Evolutionary conservation across 2,888 invertebrate genomes (phyloP).

Genomic region (Acrocyrtus sp.): DNA sequence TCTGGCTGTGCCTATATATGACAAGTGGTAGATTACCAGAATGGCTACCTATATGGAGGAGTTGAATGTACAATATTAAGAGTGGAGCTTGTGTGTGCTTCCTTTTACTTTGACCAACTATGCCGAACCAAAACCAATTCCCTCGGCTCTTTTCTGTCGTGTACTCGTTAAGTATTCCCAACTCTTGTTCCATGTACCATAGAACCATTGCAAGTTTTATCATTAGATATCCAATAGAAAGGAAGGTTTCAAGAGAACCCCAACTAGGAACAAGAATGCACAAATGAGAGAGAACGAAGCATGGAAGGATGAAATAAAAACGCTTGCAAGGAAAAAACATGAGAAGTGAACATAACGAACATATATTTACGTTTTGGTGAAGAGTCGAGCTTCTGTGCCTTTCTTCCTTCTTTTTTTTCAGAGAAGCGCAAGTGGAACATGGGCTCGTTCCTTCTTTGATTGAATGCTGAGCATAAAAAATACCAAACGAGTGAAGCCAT

Average conservation of each 20-base stretch:
- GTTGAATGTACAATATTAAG: neutral
- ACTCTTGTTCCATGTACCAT: too few species aligned
- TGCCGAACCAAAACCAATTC: too few species aligned
- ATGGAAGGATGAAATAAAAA: constrained; percentile 27
- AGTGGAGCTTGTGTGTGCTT: too few species aligned
- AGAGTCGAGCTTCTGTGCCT: constrained; percentile 19
- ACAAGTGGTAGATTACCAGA: too few species aligned
- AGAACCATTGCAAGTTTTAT: too few species aligned
- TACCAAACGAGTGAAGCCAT: constrained; percentile 29
- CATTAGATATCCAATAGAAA: constrained; percentile 39
- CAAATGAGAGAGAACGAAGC: constrained; percentile 35
- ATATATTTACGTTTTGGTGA: constrained; percentile 5
- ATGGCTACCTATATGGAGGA: neutral
- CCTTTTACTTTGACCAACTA: too few species aligned
- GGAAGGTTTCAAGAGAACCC: constrained; percentile 39
- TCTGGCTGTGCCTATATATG: neutral
- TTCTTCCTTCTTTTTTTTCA: constrained; percentile 23
- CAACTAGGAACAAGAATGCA: constrained; percentile 36
- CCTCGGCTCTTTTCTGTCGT: too few species aligned
- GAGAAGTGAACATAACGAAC: constrained; percentile 9
- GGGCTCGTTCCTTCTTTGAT: constrained; percentile 1
- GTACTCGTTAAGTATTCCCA: too few species aligned
- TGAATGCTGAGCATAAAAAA: constrained; percentile 21
- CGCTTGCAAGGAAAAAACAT: neutral
- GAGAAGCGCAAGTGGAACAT: too few species aligned